Evolutionary conservation across 2,797 vertebrate genomes (phyloP), one percentile per base, ranked within the genome.

Genomic region (Sternarchorhynchus goeldii): DNA sequence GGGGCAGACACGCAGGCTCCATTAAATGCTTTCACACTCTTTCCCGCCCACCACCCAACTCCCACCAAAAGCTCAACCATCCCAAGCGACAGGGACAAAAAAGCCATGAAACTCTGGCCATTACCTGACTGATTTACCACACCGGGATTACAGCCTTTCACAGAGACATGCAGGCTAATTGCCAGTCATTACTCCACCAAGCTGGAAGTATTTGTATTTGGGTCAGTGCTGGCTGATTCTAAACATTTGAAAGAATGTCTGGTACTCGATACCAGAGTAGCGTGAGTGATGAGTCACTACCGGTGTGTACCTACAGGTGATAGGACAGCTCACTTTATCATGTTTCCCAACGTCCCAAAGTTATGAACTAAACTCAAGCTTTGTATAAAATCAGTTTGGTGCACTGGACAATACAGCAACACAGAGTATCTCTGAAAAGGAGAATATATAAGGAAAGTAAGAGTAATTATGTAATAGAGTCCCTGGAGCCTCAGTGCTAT

Each of bases 21-120:
- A 82, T 87, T 81, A 82, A 86, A 86, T 85, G 77, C 72, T 75
- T 84, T 83, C 83, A 58, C 75, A 57, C 75, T 69, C 72, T 83
- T 76, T 71, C 60, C 82, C 80, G 82, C 85, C 82, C 77, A 80
- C 74, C 71, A 81, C 73, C 76, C 76, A 77, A 66, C 74, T 63
- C 80, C 62, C 58, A 74, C 80, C 77, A 63, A 63, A 67, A 78
- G 57, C 67, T 53, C 68, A 64, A 73, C 78, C 72, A 68, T 75
- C 57, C 67, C 77, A 72, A 63, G 79, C 74, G 78, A 81, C 74
- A 77, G 66, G 57, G 63, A 80, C 77, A 79, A 75, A 73, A 78
- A 82, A 82, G 75, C 53, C 76, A 78, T 85, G 75, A 73, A 71
- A 71, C 70, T 39, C 7, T 31, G 50, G 50, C 66, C 71, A 57